A percentile compares a stretch with the other conserved stretches of the same genome.
phyloP scores from a whole-genome alignment of 2,113 vertebrate genomes.

The Kryptolebias marmoratus region DNA sequence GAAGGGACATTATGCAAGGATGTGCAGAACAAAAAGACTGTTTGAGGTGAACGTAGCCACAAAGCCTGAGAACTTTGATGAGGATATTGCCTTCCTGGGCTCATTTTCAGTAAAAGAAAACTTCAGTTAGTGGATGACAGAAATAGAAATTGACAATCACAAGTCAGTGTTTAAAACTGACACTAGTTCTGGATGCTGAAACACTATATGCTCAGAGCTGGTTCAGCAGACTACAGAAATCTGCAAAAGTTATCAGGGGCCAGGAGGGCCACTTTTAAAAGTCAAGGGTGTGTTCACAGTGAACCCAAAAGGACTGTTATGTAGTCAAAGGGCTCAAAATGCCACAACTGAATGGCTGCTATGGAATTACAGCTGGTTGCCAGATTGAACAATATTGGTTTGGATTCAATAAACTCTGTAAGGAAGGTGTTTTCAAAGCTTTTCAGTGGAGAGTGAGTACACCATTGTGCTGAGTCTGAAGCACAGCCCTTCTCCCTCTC shows the following conservation, averaged over 20 bases:
- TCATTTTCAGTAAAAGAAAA: fast-evolving
- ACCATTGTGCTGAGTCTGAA: background rate
- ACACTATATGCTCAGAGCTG: too few relatives aligned
- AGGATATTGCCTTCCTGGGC: background rate
- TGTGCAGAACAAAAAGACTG: background rate
- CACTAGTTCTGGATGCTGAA: background rate
- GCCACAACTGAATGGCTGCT: background rate
- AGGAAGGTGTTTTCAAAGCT: background rate
- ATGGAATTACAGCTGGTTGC: background rate
- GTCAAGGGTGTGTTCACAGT: background rate
- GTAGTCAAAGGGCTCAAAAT: background rate
- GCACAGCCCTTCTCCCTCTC: background rate
- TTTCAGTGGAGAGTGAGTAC: background rate
- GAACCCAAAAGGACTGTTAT: background rate
- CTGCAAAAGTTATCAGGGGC: background rate
- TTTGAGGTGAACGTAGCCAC: background rate
- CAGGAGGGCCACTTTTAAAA: background rate
- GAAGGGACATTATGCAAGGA: background rate
- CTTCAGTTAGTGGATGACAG: background rate
- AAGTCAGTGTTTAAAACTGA: background rate
- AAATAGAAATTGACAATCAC: background rate
- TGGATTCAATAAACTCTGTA: fast-evolving
- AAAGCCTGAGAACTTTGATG: background rate
- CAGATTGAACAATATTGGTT: fast-evolving
- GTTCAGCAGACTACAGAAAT: too few relatives aligned